Conservation (phyloP, 1,140 invertebrate species). For the Drosophila punjabiensis region DNA sequence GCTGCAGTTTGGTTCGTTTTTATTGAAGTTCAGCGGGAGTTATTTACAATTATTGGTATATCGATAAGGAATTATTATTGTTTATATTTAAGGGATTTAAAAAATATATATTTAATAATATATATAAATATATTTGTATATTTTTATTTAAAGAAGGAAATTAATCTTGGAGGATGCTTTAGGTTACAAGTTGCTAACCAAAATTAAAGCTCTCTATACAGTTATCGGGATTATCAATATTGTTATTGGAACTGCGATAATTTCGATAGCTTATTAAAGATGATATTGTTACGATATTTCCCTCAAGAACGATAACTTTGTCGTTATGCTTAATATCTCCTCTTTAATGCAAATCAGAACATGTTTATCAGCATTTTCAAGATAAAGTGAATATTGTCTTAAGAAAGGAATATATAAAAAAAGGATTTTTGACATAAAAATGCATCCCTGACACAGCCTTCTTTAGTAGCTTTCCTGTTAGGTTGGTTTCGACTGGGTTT, state of each 20-base stretch:
- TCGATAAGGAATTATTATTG: neutral
- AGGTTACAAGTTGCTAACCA: no score
- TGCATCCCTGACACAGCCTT: neutral
- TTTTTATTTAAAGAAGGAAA: no score
- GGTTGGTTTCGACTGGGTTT: constrained; percentile 4
- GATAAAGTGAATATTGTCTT: neutral
- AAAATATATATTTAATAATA: no score
- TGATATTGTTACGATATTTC: neutral
- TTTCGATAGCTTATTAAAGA: no score
- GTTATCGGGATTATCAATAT: no score
- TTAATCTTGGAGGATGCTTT: no score
- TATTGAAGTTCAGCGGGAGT: neutral
- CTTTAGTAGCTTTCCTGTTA: neutral
- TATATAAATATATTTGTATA: no score
- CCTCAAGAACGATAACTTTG: neutral
- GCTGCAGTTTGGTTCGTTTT: neutral
- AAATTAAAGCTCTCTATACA: no score
- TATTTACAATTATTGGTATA: neutral
- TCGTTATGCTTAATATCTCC: neutral
- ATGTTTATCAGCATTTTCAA: neutral
- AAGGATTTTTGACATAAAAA: neutral
- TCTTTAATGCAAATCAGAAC: neutral
- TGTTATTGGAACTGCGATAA: no score
- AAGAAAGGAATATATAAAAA: neutral
- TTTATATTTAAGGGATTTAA: neutral